Base-by-base conservation (phyloP, 2,888 invertebrate species). In the Chymomyza caudatula region DNA sequence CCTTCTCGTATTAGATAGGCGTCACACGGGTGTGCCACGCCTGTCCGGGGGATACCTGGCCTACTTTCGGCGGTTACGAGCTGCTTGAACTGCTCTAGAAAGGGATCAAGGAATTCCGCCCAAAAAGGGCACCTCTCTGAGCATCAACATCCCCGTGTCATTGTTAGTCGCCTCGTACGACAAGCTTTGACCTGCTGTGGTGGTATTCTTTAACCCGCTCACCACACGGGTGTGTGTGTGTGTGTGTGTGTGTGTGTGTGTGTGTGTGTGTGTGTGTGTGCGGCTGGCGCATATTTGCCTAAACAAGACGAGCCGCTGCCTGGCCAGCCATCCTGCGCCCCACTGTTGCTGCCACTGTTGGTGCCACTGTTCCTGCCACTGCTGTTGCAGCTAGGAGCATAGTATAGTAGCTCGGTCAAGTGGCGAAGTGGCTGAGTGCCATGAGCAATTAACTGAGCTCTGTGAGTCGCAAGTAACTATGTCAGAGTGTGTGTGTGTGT, bases 401-500 rank as follows among this genome's bases (percentile, higher is more conserved):
- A 37, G 11, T 37, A 11, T 37, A 37, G 65, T 68, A 79, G 86
- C 69, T 79, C 84, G 86, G 86, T 83, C 84, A 81, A 81, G 80
- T 81, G 84, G 73, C 76, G 74, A 65, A 58, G 58, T 55, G 69
- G 57, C 61, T 53, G 61, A 71, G 72, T 63, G 71, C 86, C 84
- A 85, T 69, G 75, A 85, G 80, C 80, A 81, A 81, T 81, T 81
- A 81, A 85, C 80, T 77, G 61, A 55, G 65, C 25, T 53, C 23
- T 25, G 25, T 20, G 13, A 6, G 20, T 17, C n/a, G 44, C 44
- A 47, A 37, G 29, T 11, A 11, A 37, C 2, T 37, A 37, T 37
- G 60, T 68, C 60, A 63, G 47, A 6, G 13, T 43, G 3, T 43
- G 4, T 43, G 43, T 51, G 44, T 66, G 74, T 17, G 63, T 68